These are phyloP conservation scores for Diuraphis noxia DNA, from an alignment of 1,140 invertebrate genomes.

Conservation along the genomic window DNA sequence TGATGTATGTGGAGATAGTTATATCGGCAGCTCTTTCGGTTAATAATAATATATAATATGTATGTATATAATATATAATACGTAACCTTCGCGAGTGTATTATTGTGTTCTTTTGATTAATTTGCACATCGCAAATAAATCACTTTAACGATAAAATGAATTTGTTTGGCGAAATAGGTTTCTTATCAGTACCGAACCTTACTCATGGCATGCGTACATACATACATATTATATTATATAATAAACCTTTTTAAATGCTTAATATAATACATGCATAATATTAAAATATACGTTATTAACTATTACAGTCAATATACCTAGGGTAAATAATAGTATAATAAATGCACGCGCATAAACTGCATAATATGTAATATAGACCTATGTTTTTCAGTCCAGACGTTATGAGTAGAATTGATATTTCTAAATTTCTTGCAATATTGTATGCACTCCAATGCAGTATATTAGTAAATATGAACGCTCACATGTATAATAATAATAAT, in stretches of 20 bases:
- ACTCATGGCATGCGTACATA: background rate
- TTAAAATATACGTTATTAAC: background rate
- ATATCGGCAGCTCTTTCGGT: background rate
- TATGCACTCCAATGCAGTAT: no score
- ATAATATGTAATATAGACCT: background rate
- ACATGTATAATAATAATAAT: no score
- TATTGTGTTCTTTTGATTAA: constrained; percentile 6
- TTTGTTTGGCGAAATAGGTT: constrained; percentile 15
- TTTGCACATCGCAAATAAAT: constrained; percentile 5
- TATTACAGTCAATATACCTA: background rate
- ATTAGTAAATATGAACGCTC: no score
- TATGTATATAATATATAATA: background rate
- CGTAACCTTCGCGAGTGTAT: background rate
- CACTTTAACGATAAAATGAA: background rate
- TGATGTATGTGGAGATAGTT: background rate
- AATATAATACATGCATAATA: background rate
- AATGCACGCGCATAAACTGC: background rate
- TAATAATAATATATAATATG: background rate
- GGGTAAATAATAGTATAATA: background rate
- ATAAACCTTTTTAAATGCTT: background rate
- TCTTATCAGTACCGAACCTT: constrained; percentile 12
- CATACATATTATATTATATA: background rate
- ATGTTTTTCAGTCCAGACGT: no score
- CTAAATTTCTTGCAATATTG: no score
- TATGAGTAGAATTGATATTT: no score